Evolutionary conservation across 2,888 invertebrate species (phyloP), one percentile per base, ranked within the genome.

Genomic region (Drosophila affinis): DNA sequence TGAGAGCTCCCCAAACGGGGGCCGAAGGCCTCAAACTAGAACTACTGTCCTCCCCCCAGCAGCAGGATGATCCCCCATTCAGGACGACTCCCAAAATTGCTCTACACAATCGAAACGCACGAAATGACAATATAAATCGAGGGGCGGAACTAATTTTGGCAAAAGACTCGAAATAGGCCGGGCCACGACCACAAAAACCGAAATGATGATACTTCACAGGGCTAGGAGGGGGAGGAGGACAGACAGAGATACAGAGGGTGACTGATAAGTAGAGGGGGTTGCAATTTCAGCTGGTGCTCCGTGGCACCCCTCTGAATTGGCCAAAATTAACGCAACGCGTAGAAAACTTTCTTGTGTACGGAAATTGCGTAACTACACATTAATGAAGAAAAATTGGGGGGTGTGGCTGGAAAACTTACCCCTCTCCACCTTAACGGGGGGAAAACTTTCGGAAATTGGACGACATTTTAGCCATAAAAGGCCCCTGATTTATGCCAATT

Each of bases 131-230:
- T 91, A 91, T 91, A 91, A 91, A 91, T 91, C 91, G 88, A 91
- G 91, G 91, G 91, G 91, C 91, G 91, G 90, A 91, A 91, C 91
- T 91, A 91, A 91, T 91, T 67, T 91, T 91, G 88, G 86, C 80
- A 78, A 90, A 87, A 88, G 84, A 90, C 89, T 86, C 74, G 84
- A 82, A 88, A 90, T 81, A 87, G 89, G 89, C 89, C 75, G 87
- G 68, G 62, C 75, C 69, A 61, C 64, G 71, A 65, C 86, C 88
- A 79, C 88, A 87, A 69, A 86, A 81, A 73, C 64, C 77, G 69
- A 75, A 76, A 79, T 78, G 78, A 79, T 77, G 79, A 72, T 64
- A 62, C 71, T 64, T 48, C 24, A 49, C 53, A 64, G 62, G 68
- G 63, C 75, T 72, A 61, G 53, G 63, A 51, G 53, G 49, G 24